Evolutionary conservation across 2,797 vertebrate genomes (phyloP).

Genomic region (Bufotes viridis): DNA sequence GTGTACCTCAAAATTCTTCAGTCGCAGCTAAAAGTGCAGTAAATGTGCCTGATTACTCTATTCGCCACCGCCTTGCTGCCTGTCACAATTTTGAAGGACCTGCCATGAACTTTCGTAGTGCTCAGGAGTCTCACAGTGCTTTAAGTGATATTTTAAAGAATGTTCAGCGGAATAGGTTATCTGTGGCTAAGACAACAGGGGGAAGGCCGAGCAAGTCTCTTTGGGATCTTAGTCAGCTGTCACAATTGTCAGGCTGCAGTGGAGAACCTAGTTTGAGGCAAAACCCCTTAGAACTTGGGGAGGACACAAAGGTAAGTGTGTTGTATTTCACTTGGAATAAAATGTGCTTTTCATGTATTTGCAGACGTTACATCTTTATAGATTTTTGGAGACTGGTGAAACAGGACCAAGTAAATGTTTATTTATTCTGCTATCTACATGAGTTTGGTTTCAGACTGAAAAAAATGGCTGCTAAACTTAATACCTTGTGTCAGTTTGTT

Average conservation of each 20-base stretch:
- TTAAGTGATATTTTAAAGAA: conserved; percentile 71
- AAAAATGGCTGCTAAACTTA: too few species aligned
- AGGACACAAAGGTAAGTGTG: conserved; percentile 44
- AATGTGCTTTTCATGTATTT: background rate
- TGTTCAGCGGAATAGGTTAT: conserved; percentile 44
- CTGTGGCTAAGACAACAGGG: conserved; percentile 51
- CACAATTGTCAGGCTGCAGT: conserved; percentile 69
- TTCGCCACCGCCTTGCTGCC: conserved; percentile 59
- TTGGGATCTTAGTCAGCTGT: conserved; percentile 73
- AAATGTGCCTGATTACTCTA: conserved; percentile 57
- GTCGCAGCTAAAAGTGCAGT: conserved; percentile 14
- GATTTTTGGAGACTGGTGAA: too few species aligned
- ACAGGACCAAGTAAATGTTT: too few species aligned
- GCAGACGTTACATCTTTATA: background rate
- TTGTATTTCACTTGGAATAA: conserved; percentile 10
- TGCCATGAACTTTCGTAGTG: background rate
- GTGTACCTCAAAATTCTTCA: conserved; percentile 10
- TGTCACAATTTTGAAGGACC: conserved; percentile 51
- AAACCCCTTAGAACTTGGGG: conserved; percentile 62
- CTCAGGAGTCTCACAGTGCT: conserved; percentile 57
- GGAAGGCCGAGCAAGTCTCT: conserved; percentile 70
- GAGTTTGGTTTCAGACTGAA: too few species aligned
- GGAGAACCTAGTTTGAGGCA: conserved; percentile 50
- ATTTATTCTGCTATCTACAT: too few species aligned
- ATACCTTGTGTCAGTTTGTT: too few species aligned